Base-by-base conservation (phyloP, 2,113 vertebrate genomes). In the Tretioscincus oriximinensis region DNA sequence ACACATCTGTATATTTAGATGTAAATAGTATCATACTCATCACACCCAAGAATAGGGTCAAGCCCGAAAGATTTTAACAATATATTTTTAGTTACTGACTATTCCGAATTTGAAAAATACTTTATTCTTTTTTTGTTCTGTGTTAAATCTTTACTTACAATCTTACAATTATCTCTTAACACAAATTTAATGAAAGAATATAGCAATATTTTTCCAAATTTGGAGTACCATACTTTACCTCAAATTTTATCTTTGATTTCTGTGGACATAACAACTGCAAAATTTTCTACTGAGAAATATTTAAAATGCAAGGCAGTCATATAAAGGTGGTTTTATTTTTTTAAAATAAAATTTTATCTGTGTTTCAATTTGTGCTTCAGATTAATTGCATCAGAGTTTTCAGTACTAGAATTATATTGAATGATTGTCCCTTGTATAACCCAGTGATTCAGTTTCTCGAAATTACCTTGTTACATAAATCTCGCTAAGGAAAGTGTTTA, bases 1-100 rank as follows among this genome's bases (percentile, higher is more conserved):
- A 21, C 31, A 61, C 70, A 84, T 68, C 51, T 67, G 8, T 64
- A 68, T 75, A 31, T 3, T 81, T 89, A 2, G 77, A 51, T 75
- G 35, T 61, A 6, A 66, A 4, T 72, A 8, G 2, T 63, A 28
- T 45, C 64, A 45, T 58, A 12, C 20, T 66, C 60, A 65, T 73
- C 60, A 73, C 31, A n/a, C n/a, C n/a, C 64, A 66, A 81, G 54
- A 54, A 9, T 12, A 75, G 51, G 0, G 69, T 29, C 80, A 60
- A 84, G 29, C 51, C n/a, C 18, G 20, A 26, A 29, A 73, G 78
- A 2, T 60, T 74, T n/a, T 65, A 11, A 35, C 71, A 66, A 31
- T 5, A 21, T 65, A 22, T 22, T 76, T 76, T 65, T 47, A 24
- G 22, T 20, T 75, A 75, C 5, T 35, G 28, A 60, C 14, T 75